Base-by-base conservation (phyloP, 1,140 invertebrate species). In the Pollicipes pollicipes region DNA sequence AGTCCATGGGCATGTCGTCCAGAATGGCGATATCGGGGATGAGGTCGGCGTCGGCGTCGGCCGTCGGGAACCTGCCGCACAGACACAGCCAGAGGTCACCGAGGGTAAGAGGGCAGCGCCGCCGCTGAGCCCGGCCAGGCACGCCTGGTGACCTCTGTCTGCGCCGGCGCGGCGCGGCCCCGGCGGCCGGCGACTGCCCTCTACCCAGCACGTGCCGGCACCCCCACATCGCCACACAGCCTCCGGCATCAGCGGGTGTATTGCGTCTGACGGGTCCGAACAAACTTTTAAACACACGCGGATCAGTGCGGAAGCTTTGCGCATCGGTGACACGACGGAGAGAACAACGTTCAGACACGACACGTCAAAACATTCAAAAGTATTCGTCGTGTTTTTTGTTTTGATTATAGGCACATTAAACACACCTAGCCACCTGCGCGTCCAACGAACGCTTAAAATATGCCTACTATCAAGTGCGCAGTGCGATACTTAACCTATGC, bases 1-100 rank as follows among this genome's bases (percentile, higher is more conserved):
- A 58, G 45, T 58, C 45, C 45, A 58, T 58, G 45, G 45, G 45
- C 45, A 58, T 58, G 45, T 58, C 45, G 45, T 58, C 45, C 45
- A 58, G 45, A 21, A 58, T 58, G 45, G 45, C 45, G 45, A 58
- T 58, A 24, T 58, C 45, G 45, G 45, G 45, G 2, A 58, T 58
- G 6, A 58, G 13, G 45, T 58, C 45, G 45, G 6, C 45, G 45
- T 58, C 45, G 45, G 13, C 45, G 45, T 58, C 45, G 45, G 45
- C 45, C 45, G 17, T 21, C 10, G 45, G 10, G 17, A 58, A 58
- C 45, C 45, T 58, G 45, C 45, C 45, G 45, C 45, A 58, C 45
- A 58, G 45, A 58, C 45, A 58, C 45, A 24, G 45, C n/a, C n/a
- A 58, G 13, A 3, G 17, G 45, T 58, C 45, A 58, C 45, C 45